Base-by-base conservation (phyloP, 1,140 invertebrate genomes). In the Drosophila jambulina region DNA sequence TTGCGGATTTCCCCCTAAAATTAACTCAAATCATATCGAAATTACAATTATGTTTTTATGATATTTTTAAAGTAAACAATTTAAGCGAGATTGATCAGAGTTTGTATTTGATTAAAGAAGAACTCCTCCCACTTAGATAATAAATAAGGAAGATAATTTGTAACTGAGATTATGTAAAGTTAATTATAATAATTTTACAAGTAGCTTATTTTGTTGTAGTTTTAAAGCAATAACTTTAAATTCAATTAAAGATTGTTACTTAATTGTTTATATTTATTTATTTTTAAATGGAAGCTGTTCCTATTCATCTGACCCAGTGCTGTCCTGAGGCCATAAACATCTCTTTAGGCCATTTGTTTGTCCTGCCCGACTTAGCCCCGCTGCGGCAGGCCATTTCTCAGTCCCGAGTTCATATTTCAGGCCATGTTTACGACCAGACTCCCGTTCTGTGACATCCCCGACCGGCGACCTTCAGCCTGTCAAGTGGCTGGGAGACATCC, bases 401-500 rank as follows among this genome's bases (percentile, higher is more conserved):
- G 21, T 25, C 17, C 4, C 9, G 49, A 75, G 51, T 75, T 64
- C 70, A 64, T 75, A 75, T 57, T 75, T 75, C 70, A 75, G 60
- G 10, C 23, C 17, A 27, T 68, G 67, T 76, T 77, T 77, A 77
- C 60, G 49, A 32, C 42, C 51, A n/a, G 36, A 25, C 54, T 46
- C 46, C 40, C 63, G 59, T 77, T 68, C 64, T 77, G 74, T 56
- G 75, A 76, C 74, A 76, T 43, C 38, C 6, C 45, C 59, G 27
- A 48, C 25, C 25, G 61, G 49, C 75, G 75, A 78, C 75, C 75
- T 78, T 78, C 75, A 78, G 63, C 45, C 51, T 78, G 75, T 78
- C 75, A 78, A 78, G 49, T 54, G 36, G 45, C 32, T 15, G 57
- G 57, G 34, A 62, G 57, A 46, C 71, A 72, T 74, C 69, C 72